Percentiles rank a stretch among this genome's conserved stretches.
Conservation (phyloP, 1,140 invertebrate species). For the Caenorhabditis briggsae region DNA sequence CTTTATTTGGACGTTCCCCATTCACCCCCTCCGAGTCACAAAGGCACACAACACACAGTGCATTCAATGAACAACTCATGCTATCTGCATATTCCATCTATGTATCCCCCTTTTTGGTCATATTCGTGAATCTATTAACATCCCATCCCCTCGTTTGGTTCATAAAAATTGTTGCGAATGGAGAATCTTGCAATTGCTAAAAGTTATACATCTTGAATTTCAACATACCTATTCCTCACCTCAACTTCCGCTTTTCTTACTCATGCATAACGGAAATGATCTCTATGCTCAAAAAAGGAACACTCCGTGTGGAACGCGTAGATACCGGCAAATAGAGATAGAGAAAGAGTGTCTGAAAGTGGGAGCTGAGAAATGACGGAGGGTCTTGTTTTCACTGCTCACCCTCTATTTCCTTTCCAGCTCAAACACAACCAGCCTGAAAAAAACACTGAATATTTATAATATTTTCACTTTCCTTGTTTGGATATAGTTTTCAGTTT, state of each 20-base stretch:
- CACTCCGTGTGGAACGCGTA: not conserved
- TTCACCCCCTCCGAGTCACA: not conserved
- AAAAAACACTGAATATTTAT: slow-evolving; percentile 13
- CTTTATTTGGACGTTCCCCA: slow-evolving; percentile 37
- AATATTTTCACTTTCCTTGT: not conserved
- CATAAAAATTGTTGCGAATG: too few relatives aligned
- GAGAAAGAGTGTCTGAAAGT: not conserved
- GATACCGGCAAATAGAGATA: not conserved
- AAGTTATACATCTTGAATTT: not conserved
- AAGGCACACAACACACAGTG: slow-evolving; percentile 12
- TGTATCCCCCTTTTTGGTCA: not conserved
- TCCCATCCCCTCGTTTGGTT: not conserved
- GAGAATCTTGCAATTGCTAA: too few relatives aligned
- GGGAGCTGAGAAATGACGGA: not conserved
- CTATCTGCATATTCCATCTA: slow-evolving; percentile 20
- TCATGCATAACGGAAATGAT: not conserved
- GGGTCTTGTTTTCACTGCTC: not conserved
- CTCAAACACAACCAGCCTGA: not conserved
- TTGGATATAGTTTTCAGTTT: not conserved
- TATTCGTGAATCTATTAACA: not conserved
- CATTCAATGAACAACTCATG: slow-evolving; percentile 2
- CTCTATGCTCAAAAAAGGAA: not conserved
- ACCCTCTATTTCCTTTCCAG: not conserved
- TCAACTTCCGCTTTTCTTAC: not conserved
- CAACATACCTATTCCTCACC: slow-evolving; percentile 5